Evolutionary conservation across 2,797 vertebrate genomes (phyloP).

Genomic region (Gymnopithys bicolor): DNA sequence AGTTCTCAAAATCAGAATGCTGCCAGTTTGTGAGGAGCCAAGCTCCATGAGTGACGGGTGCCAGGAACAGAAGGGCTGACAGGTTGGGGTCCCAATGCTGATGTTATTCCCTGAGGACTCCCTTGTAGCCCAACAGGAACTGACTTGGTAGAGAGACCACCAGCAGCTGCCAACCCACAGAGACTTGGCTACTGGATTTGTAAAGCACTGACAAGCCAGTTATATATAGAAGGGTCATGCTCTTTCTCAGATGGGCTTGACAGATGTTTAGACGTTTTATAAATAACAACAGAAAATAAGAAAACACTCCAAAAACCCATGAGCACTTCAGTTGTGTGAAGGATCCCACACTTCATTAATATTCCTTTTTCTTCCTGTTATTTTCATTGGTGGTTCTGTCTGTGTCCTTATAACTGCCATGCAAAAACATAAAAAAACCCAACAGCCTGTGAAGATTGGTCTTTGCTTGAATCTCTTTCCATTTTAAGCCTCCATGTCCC

Average conservation of each 20-base stretch:
- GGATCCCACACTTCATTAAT: background rate
- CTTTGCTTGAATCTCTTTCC: background rate
- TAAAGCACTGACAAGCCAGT: background rate
- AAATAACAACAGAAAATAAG: background rate
- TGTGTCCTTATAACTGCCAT: background rate
- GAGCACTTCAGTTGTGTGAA: background rate
- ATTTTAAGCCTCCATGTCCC: background rate
- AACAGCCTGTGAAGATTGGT: background rate
- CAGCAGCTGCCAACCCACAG: background rate
- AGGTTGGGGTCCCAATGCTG: background rate
- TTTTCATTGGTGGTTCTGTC: background rate
- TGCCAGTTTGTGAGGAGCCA: background rate
- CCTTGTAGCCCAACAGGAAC: background rate
- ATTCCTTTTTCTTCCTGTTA: background rate
- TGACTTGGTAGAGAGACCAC: background rate
- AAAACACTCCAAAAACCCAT: background rate
- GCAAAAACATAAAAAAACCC: background rate
- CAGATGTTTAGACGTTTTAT: background rate
- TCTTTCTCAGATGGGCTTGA: background rate
- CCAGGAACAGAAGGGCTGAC: background rate
- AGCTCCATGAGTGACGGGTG: accelerated
- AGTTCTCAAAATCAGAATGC: background rate
- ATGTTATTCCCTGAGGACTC: background rate
- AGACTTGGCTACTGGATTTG: background rate
- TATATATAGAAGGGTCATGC: background rate